phyloP scores from a whole-genome alignment of 2,113 vertebrate genomes.

The Chaetodon auriga region DNA sequence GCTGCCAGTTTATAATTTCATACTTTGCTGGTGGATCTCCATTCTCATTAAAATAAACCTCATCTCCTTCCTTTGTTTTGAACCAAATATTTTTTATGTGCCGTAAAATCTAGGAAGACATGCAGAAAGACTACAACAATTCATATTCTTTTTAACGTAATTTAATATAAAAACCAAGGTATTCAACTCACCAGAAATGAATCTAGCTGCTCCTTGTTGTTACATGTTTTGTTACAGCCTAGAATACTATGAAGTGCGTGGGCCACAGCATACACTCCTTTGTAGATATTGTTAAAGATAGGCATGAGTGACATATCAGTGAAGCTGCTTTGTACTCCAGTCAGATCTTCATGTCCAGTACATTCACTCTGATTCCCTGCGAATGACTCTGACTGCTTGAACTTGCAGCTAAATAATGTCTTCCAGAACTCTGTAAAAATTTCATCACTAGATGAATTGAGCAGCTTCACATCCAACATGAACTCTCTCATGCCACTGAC shows the following conservation, averaged over 20 bases:
- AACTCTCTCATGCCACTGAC: conserved; percentile 77
- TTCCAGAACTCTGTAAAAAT: conserved; percentile 77
- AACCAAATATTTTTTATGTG: conserved; percentile 69
- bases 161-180: not conserved
- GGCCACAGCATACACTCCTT: conserved; percentile 81
- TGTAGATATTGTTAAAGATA: conserved; percentile 82
- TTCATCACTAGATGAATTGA: conserved; percentile 61
- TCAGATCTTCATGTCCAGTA: conserved; percentile 76
- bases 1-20: conserved; percentile 84
- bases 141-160: not conserved
- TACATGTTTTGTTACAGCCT: conserved; percentile 70
- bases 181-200: conserved; percentile 61
- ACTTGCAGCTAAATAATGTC: conserved; percentile 27
- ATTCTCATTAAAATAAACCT: conserved; percentile 78
- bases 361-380: conserved; percentile 42
- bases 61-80: conserved; percentile 78
- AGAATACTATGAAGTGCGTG: conserved; percentile 76
- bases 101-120: conserved; percentile 67
- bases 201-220: conserved; percentile 51
- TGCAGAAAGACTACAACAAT: not conserved
- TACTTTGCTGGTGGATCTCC: conserved; percentile 81
- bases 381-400: not conserved
- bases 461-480: conserved; percentile 74
- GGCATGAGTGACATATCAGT: conserved; percentile 82
- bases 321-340: conserved; percentile 72